These are phyloP conservation scores for Tetramorium parvispinum DNA, from an alignment of 1,140 invertebrate species.

Conservation along the genomic window DNA sequence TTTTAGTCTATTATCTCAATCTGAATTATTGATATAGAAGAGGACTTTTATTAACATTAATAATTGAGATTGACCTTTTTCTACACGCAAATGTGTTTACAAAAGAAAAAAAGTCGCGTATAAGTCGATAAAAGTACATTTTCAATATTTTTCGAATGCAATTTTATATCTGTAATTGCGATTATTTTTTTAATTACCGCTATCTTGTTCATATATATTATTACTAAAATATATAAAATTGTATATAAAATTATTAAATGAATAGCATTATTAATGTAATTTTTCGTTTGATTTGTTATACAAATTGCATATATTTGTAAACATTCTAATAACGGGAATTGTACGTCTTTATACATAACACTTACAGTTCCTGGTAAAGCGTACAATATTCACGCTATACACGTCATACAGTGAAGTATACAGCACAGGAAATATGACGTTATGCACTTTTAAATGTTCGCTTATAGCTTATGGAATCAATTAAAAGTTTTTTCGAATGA, in stretches of 20 bases:
- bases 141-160: neutral
- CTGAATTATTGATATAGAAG: too few species aligned
- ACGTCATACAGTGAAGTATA: neutral
- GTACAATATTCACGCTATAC: neutral
- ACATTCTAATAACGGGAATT: constrained; percentile 32
- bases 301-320: neutral
- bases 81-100: neutral
- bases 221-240: neutral
- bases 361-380: constrained; percentile 12
- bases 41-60: neutral
- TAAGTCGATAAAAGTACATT: neutral
- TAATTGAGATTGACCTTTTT: neutral
- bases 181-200: neutral
- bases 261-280: neutral
- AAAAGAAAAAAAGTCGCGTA: neutral
- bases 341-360: constrained; percentile 1
- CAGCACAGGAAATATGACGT: neutral
- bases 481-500: neutral
- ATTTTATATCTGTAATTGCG: neutral
- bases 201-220: neutral
- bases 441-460: neutral
- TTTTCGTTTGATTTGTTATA: constrained; percentile 9
- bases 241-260: neutral
- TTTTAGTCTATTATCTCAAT: constrained; percentile 4
- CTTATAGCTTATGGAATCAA: neutral